A percentile compares a stretch with the other conserved stretches of the same genome.
phyloP scores from a whole-genome alignment of 2,113 vertebrate species.

The Dendrocopos noguchii region DNA sequence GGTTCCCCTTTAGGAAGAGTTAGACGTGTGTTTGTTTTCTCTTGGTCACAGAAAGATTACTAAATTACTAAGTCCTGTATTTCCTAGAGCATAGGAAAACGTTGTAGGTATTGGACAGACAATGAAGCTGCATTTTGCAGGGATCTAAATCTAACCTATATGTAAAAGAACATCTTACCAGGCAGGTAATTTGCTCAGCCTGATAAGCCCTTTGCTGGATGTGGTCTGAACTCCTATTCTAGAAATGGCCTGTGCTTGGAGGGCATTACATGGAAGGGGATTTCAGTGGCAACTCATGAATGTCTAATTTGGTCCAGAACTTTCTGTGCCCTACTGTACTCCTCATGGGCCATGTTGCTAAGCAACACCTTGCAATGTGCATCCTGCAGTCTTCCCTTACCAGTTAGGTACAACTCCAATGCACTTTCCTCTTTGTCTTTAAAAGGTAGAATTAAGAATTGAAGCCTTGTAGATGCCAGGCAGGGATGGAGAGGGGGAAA shows the following conservation, averaged over 20 bases:
- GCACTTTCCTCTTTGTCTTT: conserved; percentile 19
- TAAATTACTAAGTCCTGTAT: not conserved
- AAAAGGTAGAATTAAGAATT: conserved; percentile 1
- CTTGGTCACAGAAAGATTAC: not conserved
- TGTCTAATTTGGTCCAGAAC: not conserved
- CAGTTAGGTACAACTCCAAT: conserved; percentile 1
- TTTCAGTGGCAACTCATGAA: not conserved
- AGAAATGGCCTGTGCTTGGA: not conserved
- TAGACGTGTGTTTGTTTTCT: not conserved
- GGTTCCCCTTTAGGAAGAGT: not conserved
- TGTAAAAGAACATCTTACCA: not conserved
- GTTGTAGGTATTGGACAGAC: not conserved
- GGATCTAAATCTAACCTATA: fast-evolving
- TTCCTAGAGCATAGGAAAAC: not conserved
- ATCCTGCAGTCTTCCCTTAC: not conserved
- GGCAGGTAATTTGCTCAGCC: not conserved
- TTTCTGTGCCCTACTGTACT: not conserved
- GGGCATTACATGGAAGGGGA: not conserved
- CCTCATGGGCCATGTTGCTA: not conserved
- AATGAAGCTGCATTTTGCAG: not conserved
- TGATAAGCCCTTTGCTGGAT: not conserved
- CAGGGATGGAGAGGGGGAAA: not conserved
- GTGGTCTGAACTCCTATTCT: not conserved
- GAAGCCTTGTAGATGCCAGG: not conserved
- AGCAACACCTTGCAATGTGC: not conserved